Evolutionary conservation across 2,113 vertebrate genomes (phyloP), one percentile per base, ranked within the genome.

Genomic region (Sylvia atricapilla): DNA sequence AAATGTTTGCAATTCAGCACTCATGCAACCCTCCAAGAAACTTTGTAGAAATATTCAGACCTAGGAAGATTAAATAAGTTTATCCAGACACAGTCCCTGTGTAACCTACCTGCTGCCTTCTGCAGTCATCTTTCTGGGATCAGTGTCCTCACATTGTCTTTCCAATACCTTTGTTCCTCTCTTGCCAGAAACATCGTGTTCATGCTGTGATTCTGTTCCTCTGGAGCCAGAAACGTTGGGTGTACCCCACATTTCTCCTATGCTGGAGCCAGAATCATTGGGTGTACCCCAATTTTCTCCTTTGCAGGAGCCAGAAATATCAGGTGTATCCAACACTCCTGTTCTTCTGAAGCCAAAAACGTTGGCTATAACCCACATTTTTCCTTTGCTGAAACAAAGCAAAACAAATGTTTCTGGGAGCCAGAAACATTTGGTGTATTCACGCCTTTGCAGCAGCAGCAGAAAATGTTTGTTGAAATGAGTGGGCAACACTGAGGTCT

Each of bases 91-190:
- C 7, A 33, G 5, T 2, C 46, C 15, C 16, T 6, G 7, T 52
- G 31, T 72, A 87, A 89, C 84, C 13, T 84, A 77, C 87, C 90
- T 87, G 68, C 11, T 1, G 1, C 13, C 10, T 84, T 52, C 55
- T 49, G 64, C 62, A 73, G 33, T 16, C 7, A 0, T 11, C 10
- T 10, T 17, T 52, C 5, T 5, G 19, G 22, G 13, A 19, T 27
- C 14, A 23, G 8, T 1, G 0, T 8, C 3, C 12, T 6, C 12
- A 50, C 0, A 3, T 3, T 4, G 21, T 56, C 12, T 22, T 82
- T 44, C 18, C 23, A 5, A 15, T 5, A 7, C 0, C 15, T 5
- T 6, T 43, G 8, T 22, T 30, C 14, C 12, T 35, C 25, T 35
- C 31, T 8, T 2, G 4, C n/a, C 13, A 46, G 49, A 46, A 46